Percentiles rank a stretch among this genome's conserved stretches.
phyloP scores from a whole-genome alignment of 2,113 vertebrate species.

The Myrmophylax atrothorax region DNA sequence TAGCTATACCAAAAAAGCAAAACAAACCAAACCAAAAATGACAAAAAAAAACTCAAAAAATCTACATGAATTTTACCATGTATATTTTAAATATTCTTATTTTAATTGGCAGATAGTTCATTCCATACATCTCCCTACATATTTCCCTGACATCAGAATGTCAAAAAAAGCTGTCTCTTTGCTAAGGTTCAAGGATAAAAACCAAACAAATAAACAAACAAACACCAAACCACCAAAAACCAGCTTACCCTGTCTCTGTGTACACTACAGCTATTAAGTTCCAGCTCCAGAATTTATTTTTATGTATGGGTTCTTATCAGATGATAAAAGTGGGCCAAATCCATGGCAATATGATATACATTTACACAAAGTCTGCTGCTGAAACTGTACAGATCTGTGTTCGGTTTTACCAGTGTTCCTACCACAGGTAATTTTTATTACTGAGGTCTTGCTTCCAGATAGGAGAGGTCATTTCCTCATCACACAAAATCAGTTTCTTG shows the following conservation, averaged over 20 bases:
- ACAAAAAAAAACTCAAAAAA: background rate
- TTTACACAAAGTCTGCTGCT: background rate
- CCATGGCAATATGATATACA: background rate
- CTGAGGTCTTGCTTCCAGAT: background rate
- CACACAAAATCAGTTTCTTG: background rate
- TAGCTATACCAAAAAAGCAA: background rate
- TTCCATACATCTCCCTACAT: background rate
- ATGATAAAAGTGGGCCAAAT: background rate
- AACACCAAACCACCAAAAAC: rapidly evolving
- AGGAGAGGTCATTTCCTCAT: background rate
- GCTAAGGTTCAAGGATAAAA: background rate
- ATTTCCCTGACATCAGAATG: background rate
- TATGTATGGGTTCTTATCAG: background rate
- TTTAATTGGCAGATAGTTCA: background rate
- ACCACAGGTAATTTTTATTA: background rate
- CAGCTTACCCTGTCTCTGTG: background rate
- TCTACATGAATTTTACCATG: background rate
- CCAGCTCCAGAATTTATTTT: background rate
- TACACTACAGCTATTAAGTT: background rate
- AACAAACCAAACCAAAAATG: background rate
- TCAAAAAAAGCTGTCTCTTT: background rate
- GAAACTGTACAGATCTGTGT: background rate
- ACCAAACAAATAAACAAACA: rapidly evolving
- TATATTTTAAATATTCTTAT: background rate
- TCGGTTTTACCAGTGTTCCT: background rate